Evolutionary conservation across 1,140 invertebrate species (phyloP).

Genomic region (Leptoteleia sp.): DNA sequence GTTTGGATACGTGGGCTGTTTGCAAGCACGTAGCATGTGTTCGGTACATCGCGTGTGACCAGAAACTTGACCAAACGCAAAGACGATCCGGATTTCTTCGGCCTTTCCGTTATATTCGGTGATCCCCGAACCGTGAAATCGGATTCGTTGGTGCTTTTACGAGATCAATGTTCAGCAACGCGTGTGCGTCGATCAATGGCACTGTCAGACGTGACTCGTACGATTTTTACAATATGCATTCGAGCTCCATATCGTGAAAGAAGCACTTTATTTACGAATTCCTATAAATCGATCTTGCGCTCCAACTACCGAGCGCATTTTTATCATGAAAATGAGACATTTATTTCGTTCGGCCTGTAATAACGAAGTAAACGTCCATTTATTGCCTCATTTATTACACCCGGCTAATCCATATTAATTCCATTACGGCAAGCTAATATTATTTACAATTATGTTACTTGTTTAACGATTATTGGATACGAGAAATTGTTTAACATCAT

Average conservation of each 20-base stretch:
- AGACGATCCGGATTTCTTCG: conserved; percentile 70
- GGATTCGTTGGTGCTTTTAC: conserved; percentile 69
- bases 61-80: conserved; percentile 65
- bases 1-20: conserved; percentile 25
- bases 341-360: conserved; percentile 29
- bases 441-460: too few species aligned
- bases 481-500: too few species aligned
- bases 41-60: conserved; percentile 41
- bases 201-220: conserved; percentile 56
- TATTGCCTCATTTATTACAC: too few species aligned
- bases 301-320: conserved; percentile 9
- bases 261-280: conserved; percentile 60
- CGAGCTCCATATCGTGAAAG: conserved; percentile 46
- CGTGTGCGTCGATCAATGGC: conserved; percentile 69
- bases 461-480: too few species aligned
- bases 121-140: conserved; percentile 72
- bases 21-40: conserved; percentile 36
- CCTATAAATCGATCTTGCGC: conserved; percentile 37
- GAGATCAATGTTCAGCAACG: conserved; percentile 69
- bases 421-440: too few species aligned
- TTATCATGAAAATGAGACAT: conserved; percentile 43
- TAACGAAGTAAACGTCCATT: conserved; percentile 18
- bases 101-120: conserved; percentile 67
- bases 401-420: too few species aligned
- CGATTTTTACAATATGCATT: conserved; percentile 55